A percentile compares a stretch with the other conserved stretches of the same genome.
These are phyloP conservation scores for Carpatolechia fugitivella DNA, from an alignment of 2,888 invertebrate genomes.

Conservation along the genomic window DNA sequence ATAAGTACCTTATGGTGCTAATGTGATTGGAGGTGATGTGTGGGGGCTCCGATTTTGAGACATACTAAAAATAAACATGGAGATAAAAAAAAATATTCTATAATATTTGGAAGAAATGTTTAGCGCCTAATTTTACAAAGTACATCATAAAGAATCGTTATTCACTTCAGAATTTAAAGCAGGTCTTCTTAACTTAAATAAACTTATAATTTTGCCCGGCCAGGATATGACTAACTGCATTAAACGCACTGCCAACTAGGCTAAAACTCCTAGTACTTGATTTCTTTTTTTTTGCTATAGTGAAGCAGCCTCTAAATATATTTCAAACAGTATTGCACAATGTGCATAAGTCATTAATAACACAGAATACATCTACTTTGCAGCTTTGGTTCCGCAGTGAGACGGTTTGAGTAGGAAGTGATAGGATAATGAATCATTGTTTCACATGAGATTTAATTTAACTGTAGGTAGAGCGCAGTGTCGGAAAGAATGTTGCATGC, in stretches of 20 bases:
- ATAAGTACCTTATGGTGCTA: conserved; percentile 6
- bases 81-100: not conserved
- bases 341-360: not conserved
- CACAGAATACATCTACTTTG: not conserved
- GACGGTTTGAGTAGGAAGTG: not conserved
- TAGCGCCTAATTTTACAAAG: too few species aligned
- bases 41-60: not conserved
- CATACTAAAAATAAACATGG: not conserved
- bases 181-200: too few species aligned
- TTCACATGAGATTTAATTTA: not conserved
- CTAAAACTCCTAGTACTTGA: too few species aligned
- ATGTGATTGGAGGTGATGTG: conserved; percentile 3
- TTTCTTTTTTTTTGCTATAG: too few species aligned
- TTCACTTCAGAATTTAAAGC: too few species aligned
- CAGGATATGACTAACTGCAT: too few species aligned
- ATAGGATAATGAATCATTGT: not conserved
- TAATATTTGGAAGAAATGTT: not conserved
- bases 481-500: not conserved
- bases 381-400: not conserved
- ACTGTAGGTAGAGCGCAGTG: not conserved
- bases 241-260: too few species aligned
- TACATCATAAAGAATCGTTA: too few species aligned
- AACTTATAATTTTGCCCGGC: too few species aligned
- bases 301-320: conserved; percentile 1
- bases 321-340: conserved; percentile 1